Conservation (phyloP, 2,113 vertebrate species). For the Laticauda laticaudata region DNA sequence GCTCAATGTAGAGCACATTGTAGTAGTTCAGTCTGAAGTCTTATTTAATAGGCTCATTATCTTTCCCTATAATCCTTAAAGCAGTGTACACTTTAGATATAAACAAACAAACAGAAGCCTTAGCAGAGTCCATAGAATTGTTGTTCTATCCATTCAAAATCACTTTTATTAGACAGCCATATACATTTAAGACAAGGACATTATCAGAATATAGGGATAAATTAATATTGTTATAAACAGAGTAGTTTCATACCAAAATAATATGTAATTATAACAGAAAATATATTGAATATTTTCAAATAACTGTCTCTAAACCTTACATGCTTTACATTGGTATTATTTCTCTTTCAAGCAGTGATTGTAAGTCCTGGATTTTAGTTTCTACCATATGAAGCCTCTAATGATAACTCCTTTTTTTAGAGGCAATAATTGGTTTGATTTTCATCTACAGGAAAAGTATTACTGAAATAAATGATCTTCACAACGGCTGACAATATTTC, state of each 20-base stretch:
- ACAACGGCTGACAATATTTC: neutral
- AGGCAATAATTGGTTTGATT: neutral
- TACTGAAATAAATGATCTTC: neutral
- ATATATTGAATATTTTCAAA: neutral
- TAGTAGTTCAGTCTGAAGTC: neutral
- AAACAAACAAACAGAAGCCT: slow-evolving; percentile 1
- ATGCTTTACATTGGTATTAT: neutral
- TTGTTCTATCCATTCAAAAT: neutral
- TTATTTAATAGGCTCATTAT: neutral
- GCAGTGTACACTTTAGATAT: neutral
- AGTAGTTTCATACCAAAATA: neutral
- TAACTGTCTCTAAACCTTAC: neutral
- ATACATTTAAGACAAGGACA: neutral
- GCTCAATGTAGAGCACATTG: neutral
- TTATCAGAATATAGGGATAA: neutral
- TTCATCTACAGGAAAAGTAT: neutral
- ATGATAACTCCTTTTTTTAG: neutral
- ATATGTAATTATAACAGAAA: neutral
- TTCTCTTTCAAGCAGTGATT: neutral
- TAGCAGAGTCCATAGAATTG: neutral
- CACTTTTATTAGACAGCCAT: neutral
- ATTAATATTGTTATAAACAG: neutral
- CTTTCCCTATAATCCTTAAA: neutral
- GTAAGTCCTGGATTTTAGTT: neutral
- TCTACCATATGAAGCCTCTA: neutral